Evolutionary conservation across 1,140 invertebrate genomes (phyloP), one percentile per base, ranked within the genome.

Genomic region (Caenorhabditis remanei): DNA sequence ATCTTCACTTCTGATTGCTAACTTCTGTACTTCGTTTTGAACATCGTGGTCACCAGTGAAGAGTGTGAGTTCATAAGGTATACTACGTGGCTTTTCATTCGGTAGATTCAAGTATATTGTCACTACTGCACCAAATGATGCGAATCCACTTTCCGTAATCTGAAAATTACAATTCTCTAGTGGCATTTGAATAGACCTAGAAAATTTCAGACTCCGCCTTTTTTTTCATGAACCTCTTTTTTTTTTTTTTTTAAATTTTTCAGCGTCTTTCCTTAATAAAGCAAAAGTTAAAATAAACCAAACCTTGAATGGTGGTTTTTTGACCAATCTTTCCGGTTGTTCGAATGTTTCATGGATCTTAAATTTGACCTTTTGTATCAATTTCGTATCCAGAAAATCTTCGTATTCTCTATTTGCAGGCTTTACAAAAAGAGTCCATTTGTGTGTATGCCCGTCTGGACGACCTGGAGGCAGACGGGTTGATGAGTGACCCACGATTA

Each of bases 141-240:
- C 71, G 71, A 79, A 79, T 53, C 71, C 71, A 9, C 46, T 79
- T 50, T 79, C 83, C 3, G 83, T 46, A 5, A 65, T 61, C 83
- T 84, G 53, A 48, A 84, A 83, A 82, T 16, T 32, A 2, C 32
- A 32, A 32, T 2, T 32, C 32, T 32, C 32, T 32, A 32, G 32
- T 32, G 32, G 32, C 32, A 32, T 32, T 32, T 32, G 32, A 32
- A 32, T 1, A 2, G 32, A 32, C 32, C 32, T 32, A 32, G 32
- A 32, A 32, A 32, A 32, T 32, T 32, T 32, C 32, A 32, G 32
- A 32, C 32, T 32, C 32, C 32, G 32, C 32, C 32, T 32, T 32
- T 32, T 32, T 32, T 32, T 32, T 32, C 32, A 2, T 32, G 32
- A 32, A 32, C 2, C 11, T 67, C 11, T 3, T 67, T 67, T 67